Conservation (phyloP, 2,797 vertebrate species). For the Phoebastria nigripes region DNA sequence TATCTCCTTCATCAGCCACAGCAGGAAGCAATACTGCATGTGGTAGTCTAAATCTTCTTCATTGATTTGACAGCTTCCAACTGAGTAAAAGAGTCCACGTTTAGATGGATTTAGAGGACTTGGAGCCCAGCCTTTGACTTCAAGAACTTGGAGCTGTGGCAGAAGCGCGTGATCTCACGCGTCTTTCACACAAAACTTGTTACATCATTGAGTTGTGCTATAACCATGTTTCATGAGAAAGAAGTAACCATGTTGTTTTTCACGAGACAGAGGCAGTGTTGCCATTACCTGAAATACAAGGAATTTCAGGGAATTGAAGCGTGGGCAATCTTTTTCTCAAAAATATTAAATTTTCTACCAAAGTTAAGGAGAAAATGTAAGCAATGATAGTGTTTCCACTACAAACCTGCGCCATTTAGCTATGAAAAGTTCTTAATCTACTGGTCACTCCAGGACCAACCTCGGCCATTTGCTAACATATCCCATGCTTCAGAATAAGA, state of each 20-base stretch:
- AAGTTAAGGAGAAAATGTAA: background rate
- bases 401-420: background rate
- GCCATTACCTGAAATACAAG: background rate
- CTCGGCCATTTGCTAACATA: background rate
- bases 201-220: background rate
- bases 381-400: background rate
- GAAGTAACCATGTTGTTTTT: background rate
- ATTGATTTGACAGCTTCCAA: conserved; percentile 37
- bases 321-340: background rate
- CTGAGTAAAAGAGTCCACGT: background rate
- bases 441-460: background rate
- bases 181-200: background rate
- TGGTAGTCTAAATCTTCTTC: conserved; percentile 20
- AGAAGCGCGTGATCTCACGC: fast-evolving
- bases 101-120: conserved; percentile 13
- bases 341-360: background rate
- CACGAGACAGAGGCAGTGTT: background rate
- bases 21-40: background rate
- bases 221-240: background rate
- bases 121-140: background rate
- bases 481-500: background rate
- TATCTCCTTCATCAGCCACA: conserved; percentile 35
- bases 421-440: background rate
- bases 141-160: background rate
- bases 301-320: background rate